Percentiles rank a stretch among this genome's conserved stretches.
Evolutionary conservation across 2,797 vertebrate species (phyloP).

Genomic region (Poecilia gillii): DNA sequence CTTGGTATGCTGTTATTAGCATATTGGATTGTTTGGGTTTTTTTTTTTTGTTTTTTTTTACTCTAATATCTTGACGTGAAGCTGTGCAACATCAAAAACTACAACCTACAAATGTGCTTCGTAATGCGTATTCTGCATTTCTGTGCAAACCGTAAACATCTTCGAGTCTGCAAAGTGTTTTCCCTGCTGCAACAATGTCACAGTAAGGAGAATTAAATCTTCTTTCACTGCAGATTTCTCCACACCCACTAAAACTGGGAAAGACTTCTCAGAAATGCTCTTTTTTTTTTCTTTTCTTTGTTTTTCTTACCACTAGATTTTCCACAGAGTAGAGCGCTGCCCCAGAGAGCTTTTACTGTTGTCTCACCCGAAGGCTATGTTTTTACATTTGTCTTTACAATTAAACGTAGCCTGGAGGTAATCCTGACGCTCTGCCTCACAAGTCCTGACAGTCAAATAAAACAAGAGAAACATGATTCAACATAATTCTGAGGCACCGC

Average conservation of each 20-base stretch:
- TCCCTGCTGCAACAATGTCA: conserved; percentile 16
- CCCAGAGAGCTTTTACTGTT: conserved; percentile 56
- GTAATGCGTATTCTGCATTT: background rate
- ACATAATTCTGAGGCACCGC: conserved; percentile 62
- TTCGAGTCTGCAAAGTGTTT: conserved; percentile 12
- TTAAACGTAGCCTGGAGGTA: conserved; percentile 75
- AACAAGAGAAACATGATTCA: conserved; percentile 62
- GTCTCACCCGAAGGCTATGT: conserved; percentile 64
- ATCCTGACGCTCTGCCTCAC: conserved; percentile 48
- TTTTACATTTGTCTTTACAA: conserved; percentile 75
- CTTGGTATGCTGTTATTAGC: background rate
- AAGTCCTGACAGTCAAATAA: conserved; percentile 61
- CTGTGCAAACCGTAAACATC: background rate
- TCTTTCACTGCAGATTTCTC: conserved; percentile 6
- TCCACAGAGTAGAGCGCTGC: conserved; percentile 47
- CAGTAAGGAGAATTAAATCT: conserved; percentile 13
- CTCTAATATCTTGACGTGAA: background rate
- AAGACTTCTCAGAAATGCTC: conserved; percentile 23
- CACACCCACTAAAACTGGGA: conserved; percentile 24
- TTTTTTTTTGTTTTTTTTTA: background rate
- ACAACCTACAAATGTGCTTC: background rate
- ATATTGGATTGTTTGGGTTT: conserved; percentile 17
- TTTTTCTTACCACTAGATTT: conserved; percentile 23
- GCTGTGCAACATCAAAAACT: background rate
- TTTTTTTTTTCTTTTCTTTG: background rate